Evolutionary conservation across 2,888 invertebrate species (phyloP), one percentile per base, ranked within the genome.

Genomic region (Melanostoma mellinum): DNA sequence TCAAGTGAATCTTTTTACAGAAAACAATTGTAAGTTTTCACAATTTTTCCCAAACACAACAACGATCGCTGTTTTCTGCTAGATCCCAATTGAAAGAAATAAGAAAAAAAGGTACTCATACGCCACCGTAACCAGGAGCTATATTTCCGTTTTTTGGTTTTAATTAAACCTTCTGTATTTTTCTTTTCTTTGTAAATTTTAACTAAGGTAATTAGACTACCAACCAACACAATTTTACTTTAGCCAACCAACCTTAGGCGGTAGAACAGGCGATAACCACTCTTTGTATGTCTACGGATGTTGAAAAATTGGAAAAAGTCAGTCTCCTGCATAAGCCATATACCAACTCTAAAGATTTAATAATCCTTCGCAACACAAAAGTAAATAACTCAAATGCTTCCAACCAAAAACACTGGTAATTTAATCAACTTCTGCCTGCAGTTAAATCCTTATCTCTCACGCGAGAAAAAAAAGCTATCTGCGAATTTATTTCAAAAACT

Each of bases 341-440:
- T 46, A 4, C 8, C 4, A 20, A 5, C 20, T n/a, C 33, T 48
- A 8, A 20, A 8, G 10, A 58, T 48, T 67, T 65, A 50, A 58
- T 35, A 74, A 50, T 48, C 56, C 50, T 44, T 33, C n/a, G 6
- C 36, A 50, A 56, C 42, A 6, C 6, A 42, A 56, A 10, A 9
- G 30, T 46, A 46, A 48, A 48, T 50, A 63, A 52, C 40, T 35
- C 36, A 36, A 30, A 75, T 3, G 52, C 76, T 60, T 35, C 48
- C 44, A 40, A 55, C 65, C 61, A 42, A 8, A 69, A 69, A 63
- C 36, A 40, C 2, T 20, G 30, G 61, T 56, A 76, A 71, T 80
- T 75, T 67, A 61, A 80, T 75, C 65, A 69, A 77, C 58, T 69
- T 80, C 75, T 67, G 33, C 38, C 53, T 30, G 65, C 80, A 80